Conservation (phyloP, 35 echinoderm and acorn worm species). For the Nesometra sesokonis region DNA sequence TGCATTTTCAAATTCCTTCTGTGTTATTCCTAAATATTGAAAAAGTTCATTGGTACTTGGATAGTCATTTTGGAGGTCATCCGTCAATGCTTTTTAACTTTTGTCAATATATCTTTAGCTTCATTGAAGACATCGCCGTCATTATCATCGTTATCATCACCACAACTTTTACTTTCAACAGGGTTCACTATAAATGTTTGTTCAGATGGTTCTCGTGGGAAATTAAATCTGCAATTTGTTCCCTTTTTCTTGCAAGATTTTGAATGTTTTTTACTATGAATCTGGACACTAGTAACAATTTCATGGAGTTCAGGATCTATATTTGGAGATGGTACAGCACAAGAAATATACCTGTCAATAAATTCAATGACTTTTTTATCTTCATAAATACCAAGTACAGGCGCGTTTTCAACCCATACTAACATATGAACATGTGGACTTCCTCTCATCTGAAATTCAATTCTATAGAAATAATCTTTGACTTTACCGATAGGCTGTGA, state of each 20-base stretch:
- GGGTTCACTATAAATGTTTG: constrained; percentile 31
- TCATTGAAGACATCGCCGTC: not conserved
- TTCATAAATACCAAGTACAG: constrained; percentile 39
- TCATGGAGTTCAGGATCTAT: constrained; percentile 22
- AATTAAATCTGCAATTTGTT: too few species aligned
- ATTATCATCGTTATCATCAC: not conserved
- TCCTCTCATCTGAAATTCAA: too few species aligned
- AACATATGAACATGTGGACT: too few species aligned
- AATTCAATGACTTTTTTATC: constrained; percentile 19
- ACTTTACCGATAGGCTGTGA: constrained; percentile 32
- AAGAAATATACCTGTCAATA: constrained; percentile 45
- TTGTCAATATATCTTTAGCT: not conserved
- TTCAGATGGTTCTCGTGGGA: too few species aligned
- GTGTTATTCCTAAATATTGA: not conserved
- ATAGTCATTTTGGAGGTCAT: not conserved
- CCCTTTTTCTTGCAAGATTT: too few species aligned
- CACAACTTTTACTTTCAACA: not conserved
- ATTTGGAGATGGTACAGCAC: constrained; percentile 16
- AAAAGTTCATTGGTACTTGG: constrained; percentile 17
- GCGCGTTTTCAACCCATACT: constrained; percentile 28
- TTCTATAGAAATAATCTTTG: constrained; percentile 46
- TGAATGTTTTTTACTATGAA: too few species aligned
- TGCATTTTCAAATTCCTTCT: constrained; percentile 30
- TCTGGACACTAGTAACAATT: too few species aligned
- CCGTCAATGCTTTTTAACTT: not conserved